Percentiles rank a stretch among this genome's conserved stretches.
Conservation (phyloP, 2,888 invertebrate species). For the Cepaea hortensis region DNA sequence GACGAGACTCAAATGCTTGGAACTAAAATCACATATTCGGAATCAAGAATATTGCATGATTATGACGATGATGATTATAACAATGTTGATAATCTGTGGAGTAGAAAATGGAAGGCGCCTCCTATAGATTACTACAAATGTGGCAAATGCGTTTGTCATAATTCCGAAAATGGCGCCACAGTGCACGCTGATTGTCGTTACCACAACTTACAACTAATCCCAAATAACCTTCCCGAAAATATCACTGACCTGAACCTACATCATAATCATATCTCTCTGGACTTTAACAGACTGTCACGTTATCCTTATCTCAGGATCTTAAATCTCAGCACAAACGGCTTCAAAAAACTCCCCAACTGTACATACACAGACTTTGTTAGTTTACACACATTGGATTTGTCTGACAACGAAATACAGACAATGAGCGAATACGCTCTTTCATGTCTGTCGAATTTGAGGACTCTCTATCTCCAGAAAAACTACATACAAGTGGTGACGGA, state of each 20-base stretch:
- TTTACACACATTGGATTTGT: neutral
- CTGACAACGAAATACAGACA: neutral
- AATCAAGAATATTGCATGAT: too few species aligned
- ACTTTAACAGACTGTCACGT: neutral
- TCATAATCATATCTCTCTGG: neutral
- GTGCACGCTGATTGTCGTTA: neutral
- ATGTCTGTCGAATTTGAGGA: neutral
- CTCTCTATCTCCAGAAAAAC: constrained; percentile 13
- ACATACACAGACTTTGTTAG: neutral
- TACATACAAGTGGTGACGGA: neutral
- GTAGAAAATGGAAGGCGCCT: neutral
- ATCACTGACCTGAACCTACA: neutral
- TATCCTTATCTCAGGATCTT: neutral
- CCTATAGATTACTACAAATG: constrained; percentile 28
- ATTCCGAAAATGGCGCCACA: neutral
- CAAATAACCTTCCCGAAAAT: neutral
- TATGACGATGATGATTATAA: too few species aligned
- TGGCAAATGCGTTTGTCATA: constrained; percentile 8
- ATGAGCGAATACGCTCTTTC: neutral
- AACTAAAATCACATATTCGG: too few species aligned
- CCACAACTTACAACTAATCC: neutral
- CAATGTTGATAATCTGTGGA: too few species aligned
- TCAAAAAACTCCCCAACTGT: neutral
- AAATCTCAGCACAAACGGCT: neutral
- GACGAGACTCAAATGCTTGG: too few species aligned